A percentile compares a stretch with the other conserved stretches of the same genome.
Evolutionary conservation across 1,140 invertebrate species (phyloP).

Genomic region (Drosophila baimaii): DNA sequence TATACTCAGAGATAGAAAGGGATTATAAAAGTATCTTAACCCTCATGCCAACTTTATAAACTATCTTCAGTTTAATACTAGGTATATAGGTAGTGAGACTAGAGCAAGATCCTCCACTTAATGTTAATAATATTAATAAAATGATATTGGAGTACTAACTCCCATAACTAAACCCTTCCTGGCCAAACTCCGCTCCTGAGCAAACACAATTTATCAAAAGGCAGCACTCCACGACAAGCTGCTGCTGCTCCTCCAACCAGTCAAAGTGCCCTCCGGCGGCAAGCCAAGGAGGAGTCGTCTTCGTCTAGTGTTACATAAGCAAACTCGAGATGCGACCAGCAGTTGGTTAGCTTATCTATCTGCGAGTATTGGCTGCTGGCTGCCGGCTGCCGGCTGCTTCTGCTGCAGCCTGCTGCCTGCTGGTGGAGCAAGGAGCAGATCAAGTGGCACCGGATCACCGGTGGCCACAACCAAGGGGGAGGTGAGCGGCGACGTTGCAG

Average conservation of each 20-base stretch:
- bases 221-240: slow-evolving; percentile 52
- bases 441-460: slow-evolving; percentile 72
- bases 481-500: slow-evolving; percentile 31
- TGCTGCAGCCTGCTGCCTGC: too few species aligned
- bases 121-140: neutral
- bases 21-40: neutral
- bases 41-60: too few species aligned
- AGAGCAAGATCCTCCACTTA: too few species aligned
- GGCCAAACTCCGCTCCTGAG: slow-evolving; percentile 48
- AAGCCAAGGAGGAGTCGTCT: slow-evolving; percentile 52
- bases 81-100: too few species aligned
- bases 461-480: slow-evolving; percentile 24
- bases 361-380: slow-evolving; percentile 39
- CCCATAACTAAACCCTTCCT: slow-evolving; percentile 3
- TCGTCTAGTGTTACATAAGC: slow-evolving; percentile 77
- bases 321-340: slow-evolving; percentile 56
- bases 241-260: slow-evolving; percentile 35
- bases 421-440: slow-evolving; percentile 56
- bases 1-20: too few species aligned
- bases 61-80: too few species aligned
- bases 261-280: slow-evolving; percentile 40
- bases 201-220: slow-evolving; percentile 70
- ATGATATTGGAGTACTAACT: neutral
- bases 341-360: slow-evolving; percentile 48
- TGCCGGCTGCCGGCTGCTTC: slow-evolving; percentile 10